These are phyloP conservation scores for Dione juno DNA, from an alignment of 2,888 invertebrate genomes.

Conservation along the genomic window DNA sequence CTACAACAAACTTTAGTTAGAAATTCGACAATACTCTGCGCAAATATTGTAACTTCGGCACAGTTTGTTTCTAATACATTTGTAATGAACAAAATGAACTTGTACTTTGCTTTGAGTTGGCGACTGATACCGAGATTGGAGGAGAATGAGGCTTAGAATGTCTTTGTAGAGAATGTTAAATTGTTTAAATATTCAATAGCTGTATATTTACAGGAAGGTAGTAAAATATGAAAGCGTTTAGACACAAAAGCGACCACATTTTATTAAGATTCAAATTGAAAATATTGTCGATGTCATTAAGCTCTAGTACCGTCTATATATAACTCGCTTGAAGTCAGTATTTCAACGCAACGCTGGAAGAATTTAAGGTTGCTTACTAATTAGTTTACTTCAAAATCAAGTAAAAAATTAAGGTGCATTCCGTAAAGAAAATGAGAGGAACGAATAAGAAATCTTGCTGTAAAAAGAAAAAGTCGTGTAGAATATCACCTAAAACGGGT, in stretches of 20 bases:
- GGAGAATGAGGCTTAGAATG: not conserved
- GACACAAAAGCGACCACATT: not conserved
- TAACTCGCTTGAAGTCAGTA: not conserved
- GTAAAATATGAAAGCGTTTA: conserved; percentile 15
- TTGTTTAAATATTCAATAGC: conserved; percentile 9
- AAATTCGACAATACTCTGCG: conserved; percentile 7
- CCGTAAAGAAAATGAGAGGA: not conserved
- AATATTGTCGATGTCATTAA: conserved; percentile 1
- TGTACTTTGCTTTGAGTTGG: conserved; percentile 2
- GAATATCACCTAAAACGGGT: conserved; percentile 2
- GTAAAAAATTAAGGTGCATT: not conserved
- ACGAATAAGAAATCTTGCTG: not conserved
- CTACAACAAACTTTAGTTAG: conserved; percentile 7
- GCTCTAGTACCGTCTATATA: not conserved
- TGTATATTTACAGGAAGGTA: conserved; percentile 5
- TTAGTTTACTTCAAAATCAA: not conserved
- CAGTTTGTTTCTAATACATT: conserved; percentile 19
- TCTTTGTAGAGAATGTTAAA: conserved; percentile 11
- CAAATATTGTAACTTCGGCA: conserved; percentile 17
- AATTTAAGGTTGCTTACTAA: conserved; percentile 1
- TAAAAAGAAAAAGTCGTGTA: conserved; percentile 3
- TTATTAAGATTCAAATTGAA: conserved; percentile 9
- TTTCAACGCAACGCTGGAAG: not conserved
- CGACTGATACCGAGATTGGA: conserved; percentile 16
- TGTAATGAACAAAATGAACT: conserved; percentile 19